Percentiles rank a stretch among this genome's conserved stretches.
These are phyloP conservation scores for Agrochola macilenta DNA, from an alignment of 2,888 invertebrate species.

Conservation along the genomic window DNA sequence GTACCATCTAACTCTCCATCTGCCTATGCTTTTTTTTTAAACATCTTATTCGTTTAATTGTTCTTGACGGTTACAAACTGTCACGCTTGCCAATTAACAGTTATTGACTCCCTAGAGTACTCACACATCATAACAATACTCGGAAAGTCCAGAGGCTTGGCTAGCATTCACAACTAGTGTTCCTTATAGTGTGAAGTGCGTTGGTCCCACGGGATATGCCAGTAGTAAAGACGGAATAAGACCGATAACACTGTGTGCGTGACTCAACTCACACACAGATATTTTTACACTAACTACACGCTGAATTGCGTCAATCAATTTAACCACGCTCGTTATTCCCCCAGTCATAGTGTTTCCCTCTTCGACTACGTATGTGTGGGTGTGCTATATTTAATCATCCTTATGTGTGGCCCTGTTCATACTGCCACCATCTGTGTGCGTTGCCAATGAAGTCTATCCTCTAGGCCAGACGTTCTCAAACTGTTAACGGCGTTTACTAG, in stretches of 20 bases:
- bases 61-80: conserved; percentile 49
- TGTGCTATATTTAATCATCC: conserved; percentile 88
- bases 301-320: conserved; percentile 87
- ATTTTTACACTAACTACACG: conserved; percentile 71
- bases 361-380: conserved; percentile 75
- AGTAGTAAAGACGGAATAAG: conserved; percentile 87
- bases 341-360: conserved; percentile 83
- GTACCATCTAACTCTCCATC: background rate
- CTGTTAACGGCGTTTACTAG: conserved; percentile 58
- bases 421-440: conserved; percentile 85
- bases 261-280: conserved; percentile 57
- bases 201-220: conserved; percentile 87
- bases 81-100: conserved; percentile 74
- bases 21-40: background rate
- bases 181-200: conserved; percentile 82
- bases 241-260: conserved; percentile 81
- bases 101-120: conserved; percentile 76
- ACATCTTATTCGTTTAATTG: conserved; percentile 2
- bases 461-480: conserved; percentile 82
- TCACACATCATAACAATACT: conserved; percentile 73
- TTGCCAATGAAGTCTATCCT: conserved; percentile 88
- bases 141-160: conserved; percentile 79
- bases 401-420: conserved; percentile 83
- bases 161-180: conserved; percentile 84
- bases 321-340: conserved; percentile 82